These are phyloP conservation scores for Vidua chalybeata DNA, from an alignment of 2,113 vertebrate genomes.

Conservation along the genomic window DNA sequence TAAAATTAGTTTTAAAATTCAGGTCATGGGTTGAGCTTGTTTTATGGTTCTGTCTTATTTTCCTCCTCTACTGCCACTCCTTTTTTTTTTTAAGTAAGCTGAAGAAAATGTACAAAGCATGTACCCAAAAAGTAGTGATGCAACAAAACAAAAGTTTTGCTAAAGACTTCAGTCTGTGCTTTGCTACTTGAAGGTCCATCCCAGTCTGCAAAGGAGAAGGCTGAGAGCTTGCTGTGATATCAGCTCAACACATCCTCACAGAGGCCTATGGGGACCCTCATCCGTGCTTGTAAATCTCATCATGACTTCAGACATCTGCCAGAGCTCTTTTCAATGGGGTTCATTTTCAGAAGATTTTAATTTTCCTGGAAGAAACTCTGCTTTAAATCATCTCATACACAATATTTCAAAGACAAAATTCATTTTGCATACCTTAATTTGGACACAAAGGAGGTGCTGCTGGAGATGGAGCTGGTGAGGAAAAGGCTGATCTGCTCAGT, in stretches of 20 bases:
- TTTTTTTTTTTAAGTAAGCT: not conserved
- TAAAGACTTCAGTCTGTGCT: not conserved
- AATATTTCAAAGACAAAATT: not conserved
- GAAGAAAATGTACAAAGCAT: not conserved
- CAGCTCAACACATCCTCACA: not conserved
- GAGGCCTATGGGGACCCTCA: not conserved
- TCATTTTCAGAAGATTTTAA: not conserved
- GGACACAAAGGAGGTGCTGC: not conserved
- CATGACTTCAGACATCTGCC: fast-evolving
- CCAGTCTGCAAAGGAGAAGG: not conserved
- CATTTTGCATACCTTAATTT: not conserved
- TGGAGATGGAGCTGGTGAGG: not conserved
- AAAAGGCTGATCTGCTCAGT: not conserved
- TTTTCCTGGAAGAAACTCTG: not conserved
- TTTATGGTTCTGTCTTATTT: not conserved
- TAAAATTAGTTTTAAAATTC: not conserved
- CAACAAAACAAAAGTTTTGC: not conserved
- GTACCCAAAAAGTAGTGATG: not conserved
- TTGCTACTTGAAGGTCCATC: fast-evolving
- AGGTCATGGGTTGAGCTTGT: not conserved
- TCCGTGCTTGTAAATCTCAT: not conserved
- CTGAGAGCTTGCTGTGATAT: not conserved
- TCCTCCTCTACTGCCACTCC: fast-evolving
- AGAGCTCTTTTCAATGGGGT: not conserved
- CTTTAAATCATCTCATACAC: not conserved